Conservation (phyloP, 2,797 vertebrate species). For the Echeneis naucrates region DNA sequence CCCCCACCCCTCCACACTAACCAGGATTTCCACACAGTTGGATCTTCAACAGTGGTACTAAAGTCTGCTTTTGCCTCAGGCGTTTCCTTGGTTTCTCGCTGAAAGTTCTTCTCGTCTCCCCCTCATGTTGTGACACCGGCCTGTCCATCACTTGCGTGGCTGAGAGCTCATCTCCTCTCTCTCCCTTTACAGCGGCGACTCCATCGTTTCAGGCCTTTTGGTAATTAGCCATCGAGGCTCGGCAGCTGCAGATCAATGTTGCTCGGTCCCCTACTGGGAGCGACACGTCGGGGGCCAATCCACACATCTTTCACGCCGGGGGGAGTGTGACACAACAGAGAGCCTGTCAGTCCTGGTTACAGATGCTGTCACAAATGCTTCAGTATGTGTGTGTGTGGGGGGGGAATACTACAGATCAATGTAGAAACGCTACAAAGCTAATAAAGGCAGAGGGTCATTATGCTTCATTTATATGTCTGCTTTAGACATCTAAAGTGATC, state of each 20-base stretch:
- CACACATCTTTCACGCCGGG: constrained; percentile 36
- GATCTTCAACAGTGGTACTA: neutral
- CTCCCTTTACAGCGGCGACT: neutral
- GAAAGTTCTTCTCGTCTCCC: neutral
- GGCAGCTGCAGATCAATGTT: constrained; percentile 47
- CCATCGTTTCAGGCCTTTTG: constrained; percentile 23
- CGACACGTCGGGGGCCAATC: constrained; percentile 16
- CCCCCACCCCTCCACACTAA: too few relatives aligned
- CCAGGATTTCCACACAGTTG: neutral
- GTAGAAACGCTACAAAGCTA: constrained; percentile 10
- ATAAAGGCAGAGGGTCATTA: constrained; percentile 31
- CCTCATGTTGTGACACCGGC: neutral
- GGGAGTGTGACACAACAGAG: constrained; percentile 46
- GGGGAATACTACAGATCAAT: constrained; percentile 27
- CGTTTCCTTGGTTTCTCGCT: neutral
- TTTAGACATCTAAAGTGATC: constrained; percentile 46
- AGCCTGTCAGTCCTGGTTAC: constrained; percentile 48
- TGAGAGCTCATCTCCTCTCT: neutral
- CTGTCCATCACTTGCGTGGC: neutral
- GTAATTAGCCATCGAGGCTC: constrained; percentile 57
- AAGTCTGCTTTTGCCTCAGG: neutral
- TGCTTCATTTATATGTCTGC: constrained; percentile 25
- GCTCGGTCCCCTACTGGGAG: constrained; percentile 38
- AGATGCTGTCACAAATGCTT: constrained; percentile 25
- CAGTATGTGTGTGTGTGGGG: too few relatives aligned